phyloP scores from a whole-genome alignment of 1,140 invertebrate genomes.

The Thaumetopoea pityocampa region DNA sequence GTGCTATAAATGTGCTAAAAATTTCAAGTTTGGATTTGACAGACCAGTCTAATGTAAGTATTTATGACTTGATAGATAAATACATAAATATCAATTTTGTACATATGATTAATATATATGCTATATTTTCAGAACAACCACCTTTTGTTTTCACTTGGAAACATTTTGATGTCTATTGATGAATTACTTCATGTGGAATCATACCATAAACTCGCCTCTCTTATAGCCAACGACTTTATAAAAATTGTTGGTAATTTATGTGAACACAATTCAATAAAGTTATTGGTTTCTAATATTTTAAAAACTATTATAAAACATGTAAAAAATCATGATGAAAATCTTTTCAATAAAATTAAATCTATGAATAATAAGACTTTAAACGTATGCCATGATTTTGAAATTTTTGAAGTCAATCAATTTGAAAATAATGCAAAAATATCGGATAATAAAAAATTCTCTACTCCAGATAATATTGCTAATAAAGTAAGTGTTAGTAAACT shows the following conservation, averaged over 20 bases:
- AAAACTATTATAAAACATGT: too few species aligned
- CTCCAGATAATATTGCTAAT: too few species aligned
- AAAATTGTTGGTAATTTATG: not conserved
- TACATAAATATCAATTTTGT: too few species aligned
- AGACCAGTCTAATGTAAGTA: conserved; percentile 25
- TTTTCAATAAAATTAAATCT: too few species aligned
- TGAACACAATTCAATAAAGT: too few species aligned
- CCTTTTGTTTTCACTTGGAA: not conserved
- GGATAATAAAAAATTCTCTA: conserved; percentile 20
- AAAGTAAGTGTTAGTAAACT: too few species aligned
- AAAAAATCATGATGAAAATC: too few species aligned
- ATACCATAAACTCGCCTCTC: conserved; percentile 3
- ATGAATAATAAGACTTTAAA: too few species aligned
- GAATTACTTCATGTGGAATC: conserved; percentile 1
- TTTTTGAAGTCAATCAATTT: not conserved
- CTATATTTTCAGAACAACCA: conserved; percentile 2
- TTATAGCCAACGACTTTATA: not conserved
- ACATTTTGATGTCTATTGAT: conserved; percentile 7
- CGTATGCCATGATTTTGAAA: too few species aligned
- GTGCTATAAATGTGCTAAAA: conserved; percentile 27
- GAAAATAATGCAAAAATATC: not conserved
- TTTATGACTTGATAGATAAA: not conserved
- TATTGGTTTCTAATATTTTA: too few species aligned
- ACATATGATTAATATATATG: too few species aligned
- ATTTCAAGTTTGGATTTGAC: conserved; percentile 11